phyloP scores from a whole-genome alignment of 35 echinoderm and acorn worm genomes.

The Heliocidaris tuberculata region DNA sequence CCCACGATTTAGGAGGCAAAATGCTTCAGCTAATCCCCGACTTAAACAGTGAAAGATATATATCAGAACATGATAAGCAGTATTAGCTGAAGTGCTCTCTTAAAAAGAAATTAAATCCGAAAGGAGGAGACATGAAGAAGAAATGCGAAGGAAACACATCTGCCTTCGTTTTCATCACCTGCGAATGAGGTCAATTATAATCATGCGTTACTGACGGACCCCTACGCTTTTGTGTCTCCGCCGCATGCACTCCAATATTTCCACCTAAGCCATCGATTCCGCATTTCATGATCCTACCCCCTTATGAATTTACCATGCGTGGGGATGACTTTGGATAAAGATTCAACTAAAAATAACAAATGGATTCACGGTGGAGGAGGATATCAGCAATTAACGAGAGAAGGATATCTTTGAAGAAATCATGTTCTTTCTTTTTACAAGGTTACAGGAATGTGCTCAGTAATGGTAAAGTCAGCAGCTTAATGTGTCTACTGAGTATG shows the following conservation, averaged over 20 bases:
- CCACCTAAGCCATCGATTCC: background rate
- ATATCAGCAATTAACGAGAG: background rate
- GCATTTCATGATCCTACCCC: background rate
- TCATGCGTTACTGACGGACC: background rate
- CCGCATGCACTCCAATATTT: background rate
- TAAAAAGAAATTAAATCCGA: background rate
- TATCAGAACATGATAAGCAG: background rate
- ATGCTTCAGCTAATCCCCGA: background rate
- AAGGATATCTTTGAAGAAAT: background rate
- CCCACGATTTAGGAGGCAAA: background rate
- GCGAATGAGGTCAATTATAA: background rate
- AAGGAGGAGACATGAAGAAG: background rate
- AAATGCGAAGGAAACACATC: background rate
- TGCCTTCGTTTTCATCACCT: background rate
- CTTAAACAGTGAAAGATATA: background rate
- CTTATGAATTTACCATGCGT: background rate
- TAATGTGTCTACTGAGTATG: background rate
- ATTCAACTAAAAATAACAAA: background rate
- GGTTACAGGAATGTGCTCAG: background rate
- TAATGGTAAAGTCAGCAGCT: background rate
- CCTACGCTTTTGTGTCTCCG: background rate
- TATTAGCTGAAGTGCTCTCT: background rate
- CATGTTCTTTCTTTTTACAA: background rate
- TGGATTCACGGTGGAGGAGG: background rate
- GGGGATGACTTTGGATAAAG: constrained; percentile 2